A percentile compares a stretch with the other conserved stretches of the same genome.
These are phyloP conservation scores for Equus quagga DNA, from an alignment of 2,113 vertebrate species.

Conservation along the genomic window DNA sequence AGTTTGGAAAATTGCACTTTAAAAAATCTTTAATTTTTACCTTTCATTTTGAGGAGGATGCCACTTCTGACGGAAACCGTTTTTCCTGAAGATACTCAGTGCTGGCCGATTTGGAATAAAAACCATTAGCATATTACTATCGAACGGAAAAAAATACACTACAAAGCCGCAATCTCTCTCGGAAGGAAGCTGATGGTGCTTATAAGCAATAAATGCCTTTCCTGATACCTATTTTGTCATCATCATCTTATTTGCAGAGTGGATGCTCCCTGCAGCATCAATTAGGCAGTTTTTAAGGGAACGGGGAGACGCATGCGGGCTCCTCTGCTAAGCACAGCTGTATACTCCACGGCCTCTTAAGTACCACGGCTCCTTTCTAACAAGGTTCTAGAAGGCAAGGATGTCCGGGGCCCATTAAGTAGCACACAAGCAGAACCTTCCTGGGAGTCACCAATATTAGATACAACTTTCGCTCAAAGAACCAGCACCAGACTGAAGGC, in stretches of 20 bases:
- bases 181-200: background rate
- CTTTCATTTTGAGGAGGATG: slow-evolving; percentile 56
- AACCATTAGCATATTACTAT: slow-evolving; percentile 72
- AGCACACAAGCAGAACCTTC: slow-evolving; percentile 19
- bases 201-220: slow-evolving; percentile 56
- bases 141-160: background rate
- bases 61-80: slow-evolving; percentile 44
- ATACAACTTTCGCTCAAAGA: slow-evolving; percentile 64
- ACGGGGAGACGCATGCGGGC: slow-evolving; percentile 15
- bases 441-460: slow-evolving; percentile 57
- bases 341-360: slow-evolving; percentile 44
- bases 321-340: slow-evolving; percentile 44
- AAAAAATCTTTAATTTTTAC: slow-evolving; percentile 72
- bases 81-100: slow-evolving; percentile 62
- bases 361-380: slow-evolving; percentile 63
- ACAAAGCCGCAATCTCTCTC: background rate
- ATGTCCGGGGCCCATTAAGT: slow-evolving; percentile 61
- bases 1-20: slow-evolving; percentile 3
- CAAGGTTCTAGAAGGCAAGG: slow-evolving; percentile 54
- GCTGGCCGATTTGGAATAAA: slow-evolving; percentile 72
- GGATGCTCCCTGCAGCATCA: slow-evolving; percentile 57
- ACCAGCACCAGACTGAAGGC: slow-evolving; percentile 34
- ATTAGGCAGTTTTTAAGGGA: slow-evolving; percentile 77
- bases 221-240: slow-evolving; percentile 27
- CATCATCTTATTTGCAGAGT: slow-evolving; percentile 14